Conservation (phyloP, 2,888 invertebrate species). For the Dolichopus griseipennis region DNA sequence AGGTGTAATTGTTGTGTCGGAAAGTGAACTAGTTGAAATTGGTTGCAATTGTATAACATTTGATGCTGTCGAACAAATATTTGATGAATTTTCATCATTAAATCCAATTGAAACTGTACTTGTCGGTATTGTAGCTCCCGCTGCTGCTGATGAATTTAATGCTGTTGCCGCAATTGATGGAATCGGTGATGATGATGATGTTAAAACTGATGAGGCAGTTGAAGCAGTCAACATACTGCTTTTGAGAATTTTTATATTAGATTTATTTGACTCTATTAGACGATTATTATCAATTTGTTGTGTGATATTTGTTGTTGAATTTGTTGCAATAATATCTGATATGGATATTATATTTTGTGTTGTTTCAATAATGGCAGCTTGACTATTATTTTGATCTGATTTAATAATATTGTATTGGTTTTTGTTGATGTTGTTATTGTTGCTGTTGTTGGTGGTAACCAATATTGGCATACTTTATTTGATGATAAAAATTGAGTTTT, state of each 20-base stretch:
- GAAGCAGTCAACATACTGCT: slow-evolving; percentile 14
- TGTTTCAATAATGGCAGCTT: neutral
- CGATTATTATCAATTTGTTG: neutral
- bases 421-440: neutral
- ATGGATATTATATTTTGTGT: neutral
- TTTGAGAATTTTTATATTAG: slow-evolving; percentile 1
- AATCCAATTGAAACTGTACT: neutral
- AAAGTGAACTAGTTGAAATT: neutral
- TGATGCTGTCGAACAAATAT: neutral
- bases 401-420: neutral
- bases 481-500: neutral
- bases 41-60: neutral
- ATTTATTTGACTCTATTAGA: neutral
- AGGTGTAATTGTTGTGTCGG: slow-evolving; percentile 1
- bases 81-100: neutral
- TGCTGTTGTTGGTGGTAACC: neutral
- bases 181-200: slow-evolving; percentile 14
- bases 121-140: neutral
- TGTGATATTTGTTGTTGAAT: neutral
- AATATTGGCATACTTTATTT: neutral
- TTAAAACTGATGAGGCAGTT: slow-evolving; percentile 13
- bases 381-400: neutral
- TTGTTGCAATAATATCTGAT: neutral
- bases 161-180: slow-evolving; percentile 11
- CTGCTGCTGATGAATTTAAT: neutral